A percentile compares a stretch with the other conserved stretches of the same genome.
Conservation (phyloP, 2,888 invertebrate genomes). For the Dasysyrphus albostriatus region DNA sequence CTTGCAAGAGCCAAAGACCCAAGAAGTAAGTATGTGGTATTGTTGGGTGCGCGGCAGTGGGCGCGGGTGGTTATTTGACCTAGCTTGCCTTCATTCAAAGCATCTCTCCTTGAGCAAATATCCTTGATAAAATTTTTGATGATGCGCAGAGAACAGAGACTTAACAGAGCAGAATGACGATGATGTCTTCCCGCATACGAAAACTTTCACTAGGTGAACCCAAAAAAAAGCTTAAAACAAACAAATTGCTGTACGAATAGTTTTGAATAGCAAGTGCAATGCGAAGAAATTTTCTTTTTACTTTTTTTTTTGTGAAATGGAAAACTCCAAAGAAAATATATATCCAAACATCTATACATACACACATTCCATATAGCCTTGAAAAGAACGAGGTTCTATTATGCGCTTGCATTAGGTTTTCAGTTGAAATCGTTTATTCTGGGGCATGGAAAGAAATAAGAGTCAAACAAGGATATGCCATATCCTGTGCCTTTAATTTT, state of each 20-base stretch:
- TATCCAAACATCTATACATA: background rate
- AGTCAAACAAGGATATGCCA: background rate
- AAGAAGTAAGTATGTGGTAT: background rate
- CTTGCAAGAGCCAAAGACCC: background rate
- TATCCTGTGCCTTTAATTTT: background rate
- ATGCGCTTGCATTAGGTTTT: slow-evolving; percentile 42
- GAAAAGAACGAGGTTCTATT: slow-evolving; percentile 30
- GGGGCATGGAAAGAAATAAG: slow-evolving; percentile 4
- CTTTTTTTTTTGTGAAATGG: background rate
- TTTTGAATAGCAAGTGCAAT: slow-evolving; percentile 14
- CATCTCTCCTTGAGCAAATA: background rate
- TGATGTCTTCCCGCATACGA: background rate
- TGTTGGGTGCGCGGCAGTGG: background rate
- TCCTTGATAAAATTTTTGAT: background rate
- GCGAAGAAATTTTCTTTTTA: slow-evolving; percentile 6
- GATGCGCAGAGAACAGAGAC: slow-evolving; percentile 8
- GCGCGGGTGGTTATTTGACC: background rate
- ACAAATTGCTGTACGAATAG: background rate
- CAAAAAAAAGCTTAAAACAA: background rate
- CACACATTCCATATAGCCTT: background rate
- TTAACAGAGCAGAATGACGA: background rate
- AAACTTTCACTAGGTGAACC: background rate
- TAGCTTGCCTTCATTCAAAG: background rate
- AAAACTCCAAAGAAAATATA: background rate
- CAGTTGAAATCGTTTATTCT: slow-evolving; percentile 26